A percentile compares a stretch with the other conserved stretches of the same genome.
Conservation (phyloP, 2,113 vertebrate species). For the Pipra filicauda region DNA sequence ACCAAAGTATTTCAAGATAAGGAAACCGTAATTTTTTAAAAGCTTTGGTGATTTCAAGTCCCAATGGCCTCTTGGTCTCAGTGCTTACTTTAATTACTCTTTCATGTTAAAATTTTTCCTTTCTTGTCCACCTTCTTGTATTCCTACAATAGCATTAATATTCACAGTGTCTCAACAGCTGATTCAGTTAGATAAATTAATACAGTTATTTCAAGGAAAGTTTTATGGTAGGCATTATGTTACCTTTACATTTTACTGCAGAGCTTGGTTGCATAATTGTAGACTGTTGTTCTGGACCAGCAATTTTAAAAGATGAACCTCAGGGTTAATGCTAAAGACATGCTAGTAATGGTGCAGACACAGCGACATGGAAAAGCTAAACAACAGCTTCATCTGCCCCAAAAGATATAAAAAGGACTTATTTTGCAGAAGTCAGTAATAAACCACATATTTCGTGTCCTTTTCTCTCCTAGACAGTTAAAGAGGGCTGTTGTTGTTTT, state of each 20-base stretch:
- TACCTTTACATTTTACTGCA: background rate
- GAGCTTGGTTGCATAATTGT: background rate
- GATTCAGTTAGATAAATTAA: background rate
- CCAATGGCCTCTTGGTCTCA: background rate
- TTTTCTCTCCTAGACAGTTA: background rate
- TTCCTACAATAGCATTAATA: background rate
- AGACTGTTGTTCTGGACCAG: background rate
- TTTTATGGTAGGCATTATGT: background rate
- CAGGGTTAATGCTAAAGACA: background rate
- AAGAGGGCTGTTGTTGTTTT: background rate
- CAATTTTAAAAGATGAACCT: background rate
- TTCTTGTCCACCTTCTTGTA: background rate
- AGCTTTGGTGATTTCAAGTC: background rate
- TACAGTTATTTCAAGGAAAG: background rate
- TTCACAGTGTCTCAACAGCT: background rate
- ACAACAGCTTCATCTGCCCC: background rate
- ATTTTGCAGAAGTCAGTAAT: background rate
- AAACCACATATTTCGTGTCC: background rate
- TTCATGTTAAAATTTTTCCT: background rate
- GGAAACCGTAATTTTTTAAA: background rate
- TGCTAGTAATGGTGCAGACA: background rate
- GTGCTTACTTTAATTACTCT: background rate
- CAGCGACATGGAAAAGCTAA: background rate
- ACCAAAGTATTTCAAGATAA: background rate
- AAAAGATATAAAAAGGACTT: background rate